Conservation (phyloP, 1,140 invertebrate genomes). For the Drosophila grimshawi region DNA sequence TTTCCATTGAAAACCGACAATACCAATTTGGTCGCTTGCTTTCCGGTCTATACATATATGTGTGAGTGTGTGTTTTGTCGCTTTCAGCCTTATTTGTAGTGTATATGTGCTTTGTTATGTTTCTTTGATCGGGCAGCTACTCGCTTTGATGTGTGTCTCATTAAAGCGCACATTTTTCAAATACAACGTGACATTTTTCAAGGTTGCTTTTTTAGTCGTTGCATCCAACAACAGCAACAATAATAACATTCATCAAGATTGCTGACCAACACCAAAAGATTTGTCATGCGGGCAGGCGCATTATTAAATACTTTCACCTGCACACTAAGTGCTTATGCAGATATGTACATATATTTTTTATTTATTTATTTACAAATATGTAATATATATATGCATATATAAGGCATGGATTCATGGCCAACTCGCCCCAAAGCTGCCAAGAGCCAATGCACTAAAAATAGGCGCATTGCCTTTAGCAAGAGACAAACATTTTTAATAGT, state of each 20-base stretch:
- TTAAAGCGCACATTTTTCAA: conserved; percentile 51
- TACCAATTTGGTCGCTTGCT: conserved; percentile 67
- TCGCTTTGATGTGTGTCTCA: conserved; percentile 43
- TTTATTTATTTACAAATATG: neutral
- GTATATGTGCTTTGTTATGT: conserved; percentile 4
- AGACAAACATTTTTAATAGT: conserved; percentile 73
- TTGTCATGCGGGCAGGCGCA: conserved; percentile 72
- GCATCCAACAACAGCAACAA: conserved; percentile 56
- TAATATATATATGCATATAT: conserved; percentile 6
- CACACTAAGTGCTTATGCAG: conserved; percentile 48
- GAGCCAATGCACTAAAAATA: conserved; percentile 78
- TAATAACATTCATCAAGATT: conserved; percentile 1
- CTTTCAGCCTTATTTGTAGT: conserved; percentile 39
- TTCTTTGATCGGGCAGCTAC: conserved; percentile 4
- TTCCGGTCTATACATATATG: conserved; percentile 57
- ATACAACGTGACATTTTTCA: conserved; percentile 64
- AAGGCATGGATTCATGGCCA: conserved; percentile 63
- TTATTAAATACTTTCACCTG: conserved; percentile 82
- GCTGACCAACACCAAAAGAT: conserved; percentile 68
- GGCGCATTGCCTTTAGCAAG: conserved; percentile 64
- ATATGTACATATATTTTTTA: conserved; percentile 11
- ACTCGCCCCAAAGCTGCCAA: conserved; percentile 46
- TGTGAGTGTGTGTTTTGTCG: conserved; percentile 25
- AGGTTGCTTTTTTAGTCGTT: conserved; percentile 52
- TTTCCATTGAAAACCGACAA: conserved; percentile 63